phyloP scores from a whole-genome alignment of 35 echinoderm and acorn worm species.

The Heliocidaris erythrogramma region DNA sequence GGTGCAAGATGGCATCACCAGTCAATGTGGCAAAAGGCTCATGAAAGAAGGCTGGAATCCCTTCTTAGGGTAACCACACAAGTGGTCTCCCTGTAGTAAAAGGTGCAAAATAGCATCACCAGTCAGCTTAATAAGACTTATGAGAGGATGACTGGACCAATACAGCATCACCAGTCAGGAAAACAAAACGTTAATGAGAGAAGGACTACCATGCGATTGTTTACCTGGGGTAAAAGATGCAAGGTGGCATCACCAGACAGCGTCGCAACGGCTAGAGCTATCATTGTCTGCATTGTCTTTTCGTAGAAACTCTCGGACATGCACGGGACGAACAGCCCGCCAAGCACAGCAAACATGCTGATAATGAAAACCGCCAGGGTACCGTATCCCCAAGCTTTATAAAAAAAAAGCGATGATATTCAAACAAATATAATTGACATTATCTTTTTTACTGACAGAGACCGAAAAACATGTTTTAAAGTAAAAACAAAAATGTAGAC shows the following conservation, averaged over 20 bases:
- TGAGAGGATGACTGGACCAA: background rate
- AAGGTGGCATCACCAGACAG: slow-evolving; percentile 75
- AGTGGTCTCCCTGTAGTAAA: too few relatives aligned
- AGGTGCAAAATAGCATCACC: background rate
- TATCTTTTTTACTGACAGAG: too few relatives aligned
- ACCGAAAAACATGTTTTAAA: too few relatives aligned
- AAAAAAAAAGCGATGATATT: background rate
- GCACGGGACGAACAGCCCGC: slow-evolving; percentile 68
- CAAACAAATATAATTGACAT: too few relatives aligned
- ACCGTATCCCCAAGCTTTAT: slow-evolving; percentile 71
- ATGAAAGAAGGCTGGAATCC: background rate
- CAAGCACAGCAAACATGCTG: slow-evolving; percentile 50
- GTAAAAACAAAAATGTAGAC: too few relatives aligned
- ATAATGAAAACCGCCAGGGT: slow-evolving; percentile 60
- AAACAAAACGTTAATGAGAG: too few relatives aligned
- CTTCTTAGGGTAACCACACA: background rate
- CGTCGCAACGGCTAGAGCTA: slow-evolving; percentile 77
- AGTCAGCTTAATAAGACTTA: background rate
- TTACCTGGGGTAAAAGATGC: slow-evolving; percentile 88
- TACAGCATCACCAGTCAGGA: background rate
- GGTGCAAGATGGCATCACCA: background rate
- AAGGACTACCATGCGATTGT: background rate
- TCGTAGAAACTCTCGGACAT: slow-evolving; percentile 51
- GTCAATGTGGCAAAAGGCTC: background rate
- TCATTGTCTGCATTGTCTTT: slow-evolving; percentile 67